These are phyloP conservation scores for Todus mexicanus DNA, from an alignment of 2,797 vertebrate genomes.

Conservation along the genomic window DNA sequence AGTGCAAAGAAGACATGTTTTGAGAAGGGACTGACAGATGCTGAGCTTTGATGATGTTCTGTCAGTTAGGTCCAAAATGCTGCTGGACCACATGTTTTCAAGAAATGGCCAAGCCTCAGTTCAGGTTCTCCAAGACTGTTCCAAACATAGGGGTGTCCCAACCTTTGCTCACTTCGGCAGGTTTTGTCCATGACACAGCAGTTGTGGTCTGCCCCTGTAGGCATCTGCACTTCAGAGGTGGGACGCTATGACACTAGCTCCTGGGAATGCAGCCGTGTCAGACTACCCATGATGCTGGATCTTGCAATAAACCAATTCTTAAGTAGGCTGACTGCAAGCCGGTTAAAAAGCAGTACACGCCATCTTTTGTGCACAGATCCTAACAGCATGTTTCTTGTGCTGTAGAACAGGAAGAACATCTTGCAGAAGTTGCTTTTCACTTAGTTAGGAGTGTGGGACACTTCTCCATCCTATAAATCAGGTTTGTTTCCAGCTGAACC, in stretches of 20 bases:
- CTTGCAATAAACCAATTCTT: background rate
- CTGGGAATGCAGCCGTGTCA: background rate
- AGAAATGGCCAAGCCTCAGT: background rate
- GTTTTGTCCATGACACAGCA: background rate
- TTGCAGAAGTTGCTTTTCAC: background rate
- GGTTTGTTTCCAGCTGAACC: background rate
- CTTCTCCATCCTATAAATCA: background rate
- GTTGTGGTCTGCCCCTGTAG: rapidly evolving
- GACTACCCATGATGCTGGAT: background rate
- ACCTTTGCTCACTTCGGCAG: background rate
- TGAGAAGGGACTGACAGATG: background rate
- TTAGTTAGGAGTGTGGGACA: background rate
- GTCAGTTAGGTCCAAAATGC: background rate
- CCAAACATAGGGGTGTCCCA: background rate
- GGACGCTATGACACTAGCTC: rapidly evolving
- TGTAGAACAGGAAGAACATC: background rate
- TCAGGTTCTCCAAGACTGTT: background rate
- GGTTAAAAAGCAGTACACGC: background rate
- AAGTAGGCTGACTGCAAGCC: background rate
- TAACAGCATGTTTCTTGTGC: background rate
- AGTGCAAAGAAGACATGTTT: background rate
- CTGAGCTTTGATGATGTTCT: background rate
- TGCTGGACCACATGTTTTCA: rapidly evolving
- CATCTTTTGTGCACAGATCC: background rate
- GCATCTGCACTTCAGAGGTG: background rate